Percentiles rank a stretch among this genome's conserved stretches.
Evolutionary conservation across 2,888 invertebrate species (phyloP).

Genomic region (Metopia argyrocephala): DNA sequence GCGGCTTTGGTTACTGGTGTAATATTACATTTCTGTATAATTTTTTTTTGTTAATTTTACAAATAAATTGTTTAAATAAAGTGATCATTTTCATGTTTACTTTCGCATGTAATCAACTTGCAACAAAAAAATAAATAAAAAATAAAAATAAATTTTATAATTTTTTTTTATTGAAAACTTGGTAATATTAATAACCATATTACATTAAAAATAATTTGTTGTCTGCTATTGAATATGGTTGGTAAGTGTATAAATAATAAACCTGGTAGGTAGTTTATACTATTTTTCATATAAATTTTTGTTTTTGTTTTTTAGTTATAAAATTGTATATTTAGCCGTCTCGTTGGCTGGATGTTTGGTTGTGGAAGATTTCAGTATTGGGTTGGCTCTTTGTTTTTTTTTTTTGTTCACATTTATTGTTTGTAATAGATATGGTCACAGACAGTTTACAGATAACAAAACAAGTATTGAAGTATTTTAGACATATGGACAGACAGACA

Average conservation of each 20-base stretch:
- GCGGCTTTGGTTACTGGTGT: background rate
- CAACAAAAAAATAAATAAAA: slow-evolving; percentile 42
- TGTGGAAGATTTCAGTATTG: no score
- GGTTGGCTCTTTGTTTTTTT: slow-evolving; percentile 16
- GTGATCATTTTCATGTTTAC: slow-evolving; percentile 57
- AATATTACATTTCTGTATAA: background rate
- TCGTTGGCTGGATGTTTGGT: background rate
- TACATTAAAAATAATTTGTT: background rate
- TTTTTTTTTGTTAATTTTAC: background rate
- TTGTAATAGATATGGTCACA: slow-evolving; percentile 42
- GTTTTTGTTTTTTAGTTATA: slow-evolving; percentile 16
- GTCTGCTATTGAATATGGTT: background rate
- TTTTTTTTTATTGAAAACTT: background rate
- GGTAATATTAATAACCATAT: background rate
- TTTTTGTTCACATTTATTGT: slow-evolving; percentile 10
- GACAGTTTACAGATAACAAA: slow-evolving; percentile 20
- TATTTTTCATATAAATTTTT: no score
- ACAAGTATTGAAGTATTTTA: background rate
- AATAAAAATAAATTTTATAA: background rate
- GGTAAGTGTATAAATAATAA: slow-evolving; percentile 5
- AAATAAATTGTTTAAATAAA: slow-evolving; percentile 29
- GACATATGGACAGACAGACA: slow-evolving; percentile 4
- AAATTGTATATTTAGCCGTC: background rate
- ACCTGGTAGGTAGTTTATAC: slow-evolving; percentile 44
- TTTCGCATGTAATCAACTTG: slow-evolving; percentile 54